phyloP scores from a whole-genome alignment of 2,113 vertebrate genomes.

The Craseonycteris thonglongyai region DNA sequence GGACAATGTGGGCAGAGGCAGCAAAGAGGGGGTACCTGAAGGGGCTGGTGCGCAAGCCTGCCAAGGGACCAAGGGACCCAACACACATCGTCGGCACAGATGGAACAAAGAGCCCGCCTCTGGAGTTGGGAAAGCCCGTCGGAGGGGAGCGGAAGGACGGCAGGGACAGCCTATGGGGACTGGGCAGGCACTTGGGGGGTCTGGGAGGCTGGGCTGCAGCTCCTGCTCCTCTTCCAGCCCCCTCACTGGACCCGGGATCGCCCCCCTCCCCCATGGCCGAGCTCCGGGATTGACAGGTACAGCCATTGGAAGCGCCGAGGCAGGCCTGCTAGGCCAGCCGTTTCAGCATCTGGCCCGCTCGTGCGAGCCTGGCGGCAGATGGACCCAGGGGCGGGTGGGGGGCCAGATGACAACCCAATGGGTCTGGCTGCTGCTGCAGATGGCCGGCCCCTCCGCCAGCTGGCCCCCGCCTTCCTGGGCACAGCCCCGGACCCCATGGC shows the following conservation, averaged over 20 bases:
- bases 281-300: not conserved
- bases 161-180: not conserved
- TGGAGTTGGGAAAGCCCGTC: not conserved
- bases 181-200: accelerated
- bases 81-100: no score
- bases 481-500: not conserved
- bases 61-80: not conserved
- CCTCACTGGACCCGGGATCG: not conserved
- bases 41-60: not conserved
- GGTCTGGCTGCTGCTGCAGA: not conserved
- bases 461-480: not conserved
- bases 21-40: not conserved
- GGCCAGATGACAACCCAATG: conserved; percentile 7
- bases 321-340: conserved; percentile 32
- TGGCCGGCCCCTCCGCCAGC: not conserved
- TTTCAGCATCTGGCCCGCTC: conserved; percentile 38
- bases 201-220: not conserved
- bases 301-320: not conserved
- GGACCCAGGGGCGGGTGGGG: not conserved
- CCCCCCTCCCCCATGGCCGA: accelerated
- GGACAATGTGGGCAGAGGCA: not conserved
- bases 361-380: conserved; percentile 19
- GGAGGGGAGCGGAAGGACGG: not conserved
- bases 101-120: not conserved
- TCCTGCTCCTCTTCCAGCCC: not conserved